Base-by-base conservation (phyloP, 2,888 invertebrate genomes). In the Stenodema calcarata region DNA sequence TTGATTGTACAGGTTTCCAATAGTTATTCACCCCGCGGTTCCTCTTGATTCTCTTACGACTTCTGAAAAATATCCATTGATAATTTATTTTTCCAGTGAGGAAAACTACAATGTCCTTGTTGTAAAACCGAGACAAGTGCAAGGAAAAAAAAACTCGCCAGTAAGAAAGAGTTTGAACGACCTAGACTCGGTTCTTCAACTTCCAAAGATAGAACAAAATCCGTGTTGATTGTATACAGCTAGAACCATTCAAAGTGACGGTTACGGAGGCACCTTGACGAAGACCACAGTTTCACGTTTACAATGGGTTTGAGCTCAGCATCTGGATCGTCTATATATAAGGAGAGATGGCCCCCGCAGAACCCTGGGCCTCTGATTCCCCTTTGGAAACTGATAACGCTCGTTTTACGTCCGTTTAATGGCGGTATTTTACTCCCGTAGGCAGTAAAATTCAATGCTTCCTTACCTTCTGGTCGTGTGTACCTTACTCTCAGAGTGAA, bases 251-350 rank as follows among this genome's bases (percentile, higher is more conserved):
- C 81, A 81, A 73, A 86, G 86, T 86, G 86, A 86, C 86, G 86
- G 86, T 86, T 86, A 86, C 78, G 86, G 81, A 62, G 81, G 70
- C 73, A 76, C 78, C 73, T 76, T 86, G 86, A 86, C 86, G 86
- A 86, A 86, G 81, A 86, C 86, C 86, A 86, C 86, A 81, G 86
- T 86, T 86, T 78, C 50, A 50, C 47, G 86, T 86, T 86, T 86
- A 86, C 86, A 86, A 86, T 86, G 81, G 81, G 84, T 84, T 84
- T 84, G 73, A 84, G 80, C 80, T 84, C 84, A 84, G 84, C 84
- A 84, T 84, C 84, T 84, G 84, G 84, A 84, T 84, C 62, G 82
- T 82, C 84, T 84, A 84, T 84, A 84, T 84, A 80, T 84, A 73
- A 70, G 84, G 44, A 73, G 84, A 84, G 73, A 84, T 84, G 84